These are phyloP conservation scores for Pseudomyrmex dendroicus DNA, from an alignment of 1,140 invertebrate genomes.

Conservation along the genomic window DNA sequence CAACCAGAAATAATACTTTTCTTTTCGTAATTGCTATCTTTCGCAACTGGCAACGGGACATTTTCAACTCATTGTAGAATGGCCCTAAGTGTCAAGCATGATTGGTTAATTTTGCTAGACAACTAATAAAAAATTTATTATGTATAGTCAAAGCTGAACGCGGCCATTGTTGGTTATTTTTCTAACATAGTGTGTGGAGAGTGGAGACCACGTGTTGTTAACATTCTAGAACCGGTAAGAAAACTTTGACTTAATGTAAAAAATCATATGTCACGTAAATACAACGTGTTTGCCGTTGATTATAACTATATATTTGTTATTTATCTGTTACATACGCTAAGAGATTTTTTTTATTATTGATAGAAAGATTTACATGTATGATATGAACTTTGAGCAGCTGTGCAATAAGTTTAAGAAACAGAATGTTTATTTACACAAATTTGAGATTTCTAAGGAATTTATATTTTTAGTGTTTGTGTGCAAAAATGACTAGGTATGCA, in stretches of 20 bases:
- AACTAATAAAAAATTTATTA: no score
- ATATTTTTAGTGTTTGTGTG: background rate
- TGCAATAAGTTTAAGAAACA: background rate
- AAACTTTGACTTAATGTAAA: background rate
- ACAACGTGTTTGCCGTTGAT: background rate
- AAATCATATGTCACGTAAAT: no score
- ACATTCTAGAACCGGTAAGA: background rate
- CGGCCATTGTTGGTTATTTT: background rate
- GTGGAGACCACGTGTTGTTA: background rate
- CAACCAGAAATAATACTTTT: no score
- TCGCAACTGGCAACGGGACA: no score
- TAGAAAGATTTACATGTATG: background rate
- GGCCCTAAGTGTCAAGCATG: background rate
- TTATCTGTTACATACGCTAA: background rate
- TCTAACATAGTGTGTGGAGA: background rate
- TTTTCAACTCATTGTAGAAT: no score
- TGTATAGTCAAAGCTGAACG: no score
- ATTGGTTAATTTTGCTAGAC: no score
- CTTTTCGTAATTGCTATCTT: no score
- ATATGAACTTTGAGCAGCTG: background rate
- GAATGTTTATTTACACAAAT: background rate
- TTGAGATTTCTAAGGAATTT: background rate
- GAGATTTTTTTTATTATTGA: no score
- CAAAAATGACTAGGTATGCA: constrained; percentile 90
- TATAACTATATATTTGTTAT: background rate